These are phyloP conservation scores for Streptopelia turtur DNA, from an alignment of 2,797 vertebrate genomes.

Conservation along the genomic window DNA sequence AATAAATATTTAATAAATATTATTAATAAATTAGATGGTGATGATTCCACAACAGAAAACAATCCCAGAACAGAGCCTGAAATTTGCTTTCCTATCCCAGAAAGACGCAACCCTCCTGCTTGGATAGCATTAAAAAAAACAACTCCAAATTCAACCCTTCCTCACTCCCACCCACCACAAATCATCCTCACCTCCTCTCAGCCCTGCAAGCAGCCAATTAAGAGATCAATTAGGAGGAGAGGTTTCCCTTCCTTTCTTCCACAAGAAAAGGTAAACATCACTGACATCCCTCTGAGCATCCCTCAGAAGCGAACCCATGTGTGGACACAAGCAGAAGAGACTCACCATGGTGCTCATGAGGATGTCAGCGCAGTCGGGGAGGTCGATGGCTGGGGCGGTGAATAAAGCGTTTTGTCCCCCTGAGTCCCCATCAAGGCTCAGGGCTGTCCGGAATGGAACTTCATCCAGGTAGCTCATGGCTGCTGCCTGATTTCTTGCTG, in stretches of 20 bases:
- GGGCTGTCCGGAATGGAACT: slow-evolving; percentile 84
- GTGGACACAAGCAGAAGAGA: accelerated
- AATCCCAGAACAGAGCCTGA: neutral
- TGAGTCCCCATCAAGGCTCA: slow-evolving; percentile 31
- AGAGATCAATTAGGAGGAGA: neutral
- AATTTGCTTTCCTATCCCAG: neutral
- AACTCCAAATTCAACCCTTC: neutral
- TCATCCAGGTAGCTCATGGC: slow-evolving; percentile 87
- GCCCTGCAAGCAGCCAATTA: neutral
- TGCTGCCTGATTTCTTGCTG: neutral
- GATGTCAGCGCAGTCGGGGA: slow-evolving; percentile 82
- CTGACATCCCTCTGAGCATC: neutral
- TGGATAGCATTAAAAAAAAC: neutral
- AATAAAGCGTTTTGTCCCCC: slow-evolving; percentile 49
- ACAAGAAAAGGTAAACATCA: neutral
- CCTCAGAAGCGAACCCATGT: accelerated
- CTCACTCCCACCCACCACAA: neutral
- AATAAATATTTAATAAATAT: neutral
- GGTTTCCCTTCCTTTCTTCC: neutral
- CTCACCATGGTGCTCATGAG: slow-evolving; percentile 85
- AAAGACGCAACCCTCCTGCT: neutral
- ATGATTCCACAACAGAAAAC: neutral
- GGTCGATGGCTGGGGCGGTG: slow-evolving; percentile 62
- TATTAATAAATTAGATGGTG: neutral
- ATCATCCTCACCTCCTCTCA: neutral